phyloP scores from a whole-genome alignment of 2,888 invertebrate species.

The Amiota communis region DNA sequence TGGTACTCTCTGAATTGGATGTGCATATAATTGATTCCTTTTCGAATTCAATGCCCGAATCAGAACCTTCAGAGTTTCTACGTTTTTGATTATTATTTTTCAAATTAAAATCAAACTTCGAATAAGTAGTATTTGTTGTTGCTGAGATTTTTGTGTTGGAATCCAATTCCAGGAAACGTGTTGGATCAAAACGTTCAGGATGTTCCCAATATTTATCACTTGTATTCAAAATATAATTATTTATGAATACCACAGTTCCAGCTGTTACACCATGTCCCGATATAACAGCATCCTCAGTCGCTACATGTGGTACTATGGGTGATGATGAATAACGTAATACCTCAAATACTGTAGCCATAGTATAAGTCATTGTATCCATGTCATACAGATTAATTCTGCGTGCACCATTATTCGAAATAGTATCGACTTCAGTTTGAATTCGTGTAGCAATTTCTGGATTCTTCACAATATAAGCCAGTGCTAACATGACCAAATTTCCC shows the following conservation, averaged over 20 bases:
- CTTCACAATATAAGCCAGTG: slow-evolving; percentile 80
- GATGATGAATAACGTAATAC: slow-evolving; percentile 86
- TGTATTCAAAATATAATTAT: slow-evolving; percentile 86
- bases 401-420: slow-evolving; percentile 74
- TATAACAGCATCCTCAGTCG: slow-evolving; percentile 83
- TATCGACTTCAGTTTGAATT: slow-evolving; percentile 82
- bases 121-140: not conserved
- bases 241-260: slow-evolving; percentile 87
- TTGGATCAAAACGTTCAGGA: slow-evolving; percentile 83
- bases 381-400: slow-evolving; percentile 79
- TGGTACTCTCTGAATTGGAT: slow-evolving; percentile 14
- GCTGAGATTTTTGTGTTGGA: not conserved
- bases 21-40: slow-evolving; percentile 47
- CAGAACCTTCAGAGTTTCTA: slow-evolving; percentile 74
- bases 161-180: slow-evolving; percentile 79
- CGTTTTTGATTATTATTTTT: slow-evolving; percentile 36
- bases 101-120: not conserved
- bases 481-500: slow-evolving; percentile 87
- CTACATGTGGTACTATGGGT: slow-evolving; percentile 92
- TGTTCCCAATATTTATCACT: slow-evolving; percentile 83
- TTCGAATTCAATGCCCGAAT: slow-evolving; percentile 77
- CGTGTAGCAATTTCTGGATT: slow-evolving; percentile 79
- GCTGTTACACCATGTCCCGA: slow-evolving; percentile 82
- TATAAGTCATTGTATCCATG: slow-evolving; percentile 81
- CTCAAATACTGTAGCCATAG: slow-evolving; percentile 87